A percentile compares a stretch with the other conserved stretches of the same genome.
Evolutionary conservation across 30 jellyfish, hydroid and myxozoan species (phyloP).

Genomic region (Rhopilema esculentum): DNA sequence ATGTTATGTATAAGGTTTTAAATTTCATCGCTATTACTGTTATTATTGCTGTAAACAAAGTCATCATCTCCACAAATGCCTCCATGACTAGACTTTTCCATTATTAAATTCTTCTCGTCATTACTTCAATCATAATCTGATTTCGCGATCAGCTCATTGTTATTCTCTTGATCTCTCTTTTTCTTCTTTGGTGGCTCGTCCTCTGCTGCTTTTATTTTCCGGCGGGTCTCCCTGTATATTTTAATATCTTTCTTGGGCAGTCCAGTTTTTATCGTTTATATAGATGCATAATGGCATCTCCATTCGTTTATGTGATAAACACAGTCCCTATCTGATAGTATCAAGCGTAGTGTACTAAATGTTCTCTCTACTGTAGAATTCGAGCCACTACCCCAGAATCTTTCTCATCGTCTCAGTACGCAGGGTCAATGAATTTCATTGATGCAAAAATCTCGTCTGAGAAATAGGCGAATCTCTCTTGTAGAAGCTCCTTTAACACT

Average conservation of each 20-base stretch:
- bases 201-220: not conserved
- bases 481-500: not conserved
- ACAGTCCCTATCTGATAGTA: no score
- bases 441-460: not conserved
- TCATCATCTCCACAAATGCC: not conserved
- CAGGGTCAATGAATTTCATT: not conserved
- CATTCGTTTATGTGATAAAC: no score
- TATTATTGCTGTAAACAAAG: not conserved
- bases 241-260: no score
- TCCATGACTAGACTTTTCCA: not conserved
- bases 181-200: not conserved
- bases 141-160: not conserved
- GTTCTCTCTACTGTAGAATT: not conserved
- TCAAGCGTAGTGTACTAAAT: not conserved
- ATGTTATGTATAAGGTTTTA: not conserved
- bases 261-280: no score
- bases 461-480: slow-evolving; percentile 22
- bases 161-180: not conserved
- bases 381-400: not conserved
- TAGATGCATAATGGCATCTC: no score
- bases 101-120: not conserved
- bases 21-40: not conserved
- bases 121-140: not conserved
- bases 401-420: not conserved
- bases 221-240: no score